Percentiles rank a stretch among this genome's conserved stretches.
These are phyloP conservation scores for Microctonus aethiopoides DNA, from an alignment of 2,888 invertebrate genomes.

Conservation along the genomic window DNA sequence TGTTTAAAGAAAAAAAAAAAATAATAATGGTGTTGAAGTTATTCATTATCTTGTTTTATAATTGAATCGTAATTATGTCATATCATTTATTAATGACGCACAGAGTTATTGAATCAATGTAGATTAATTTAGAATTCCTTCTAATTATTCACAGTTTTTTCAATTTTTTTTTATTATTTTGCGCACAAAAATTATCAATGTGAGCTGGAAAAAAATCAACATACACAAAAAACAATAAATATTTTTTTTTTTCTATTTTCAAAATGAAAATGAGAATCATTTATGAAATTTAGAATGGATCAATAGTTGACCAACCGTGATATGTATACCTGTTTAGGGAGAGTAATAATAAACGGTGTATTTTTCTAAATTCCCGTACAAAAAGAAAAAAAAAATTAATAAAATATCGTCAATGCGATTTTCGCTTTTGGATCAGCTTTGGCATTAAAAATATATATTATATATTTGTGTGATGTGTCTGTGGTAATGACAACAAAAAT, in stretches of 20 bases:
- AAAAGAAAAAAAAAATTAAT: constrained; percentile 33
- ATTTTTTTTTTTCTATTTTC: neutral
- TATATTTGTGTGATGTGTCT: constrained; percentile 12
- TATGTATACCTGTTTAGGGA: constrained; percentile 54
- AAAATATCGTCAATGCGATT: constrained; percentile 28
- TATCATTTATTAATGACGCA: neutral
- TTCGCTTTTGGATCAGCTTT: constrained; percentile 28
- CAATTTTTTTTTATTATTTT: neutral
- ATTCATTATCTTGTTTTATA: neutral
- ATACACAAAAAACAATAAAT: neutral
- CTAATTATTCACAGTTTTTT: neutral
- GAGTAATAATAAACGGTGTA: constrained; percentile 54
- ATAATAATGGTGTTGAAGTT: neutral
- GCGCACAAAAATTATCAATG: neutral
- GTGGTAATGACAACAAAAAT: constrained; percentile 27
- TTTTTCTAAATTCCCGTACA: constrained; percentile 52
- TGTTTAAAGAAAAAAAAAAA: too few relatives aligned
- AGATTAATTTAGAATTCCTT: neutral
- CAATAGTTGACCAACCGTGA: constrained; percentile 55
- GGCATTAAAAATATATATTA: constrained; percentile 5
- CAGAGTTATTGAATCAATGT: neutral
- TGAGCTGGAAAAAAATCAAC: neutral
- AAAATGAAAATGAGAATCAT: constrained; percentile 2
- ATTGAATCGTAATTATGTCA: neutral
- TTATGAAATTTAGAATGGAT: constrained; percentile 35